Percentiles rank a stretch among this genome's conserved stretches.
Conservation (phyloP, 2,888 invertebrate genomes). For the Parnassius orleans region DNA sequence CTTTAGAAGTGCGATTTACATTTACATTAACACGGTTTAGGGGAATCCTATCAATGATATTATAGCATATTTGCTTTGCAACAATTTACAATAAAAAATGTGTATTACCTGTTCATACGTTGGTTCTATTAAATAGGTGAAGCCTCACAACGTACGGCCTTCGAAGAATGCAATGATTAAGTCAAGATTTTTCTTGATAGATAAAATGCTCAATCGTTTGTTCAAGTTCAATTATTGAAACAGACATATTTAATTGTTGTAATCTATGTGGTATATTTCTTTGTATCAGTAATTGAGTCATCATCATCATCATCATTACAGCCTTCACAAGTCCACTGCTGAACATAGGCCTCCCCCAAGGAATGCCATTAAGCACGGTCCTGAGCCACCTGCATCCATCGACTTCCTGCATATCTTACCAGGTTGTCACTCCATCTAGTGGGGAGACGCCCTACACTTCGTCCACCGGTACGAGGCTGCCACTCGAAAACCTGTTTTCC, state of each 20-base stretch:
- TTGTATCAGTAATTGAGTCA: too few species aligned
- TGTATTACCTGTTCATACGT: constrained; percentile 16
- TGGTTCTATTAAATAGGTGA: constrained; percentile 10
- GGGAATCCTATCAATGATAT: constrained; percentile 1
- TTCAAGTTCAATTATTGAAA: constrained; percentile 16
- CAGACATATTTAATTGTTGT: not conserved
- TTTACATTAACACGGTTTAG: constrained; percentile 13
- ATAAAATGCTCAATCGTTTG: constrained; percentile 9
- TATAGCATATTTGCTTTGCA: constrained; percentile 2
- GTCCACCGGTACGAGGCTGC: too few species aligned
- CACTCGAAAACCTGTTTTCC: too few species aligned
- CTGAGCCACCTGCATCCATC: too few species aligned
- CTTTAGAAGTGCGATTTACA: constrained; percentile 3
- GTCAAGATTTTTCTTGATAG: constrained; percentile 17
- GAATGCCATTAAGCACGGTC: too few species aligned
- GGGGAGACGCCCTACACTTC: too few species aligned
- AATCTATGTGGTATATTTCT: not conserved
- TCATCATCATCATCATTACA: too few species aligned
- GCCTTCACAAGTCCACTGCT: too few species aligned
- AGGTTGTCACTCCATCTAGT: too few species aligned
- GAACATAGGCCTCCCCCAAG: too few species aligned
- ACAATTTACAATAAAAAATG: constrained; percentile 10
- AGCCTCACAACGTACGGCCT: constrained; percentile 13
- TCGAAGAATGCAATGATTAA: constrained; percentile 3
- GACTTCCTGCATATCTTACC: too few species aligned